phyloP scores from a whole-genome alignment of 1,140 invertebrate species.

The Scaptomyza montana region DNA sequence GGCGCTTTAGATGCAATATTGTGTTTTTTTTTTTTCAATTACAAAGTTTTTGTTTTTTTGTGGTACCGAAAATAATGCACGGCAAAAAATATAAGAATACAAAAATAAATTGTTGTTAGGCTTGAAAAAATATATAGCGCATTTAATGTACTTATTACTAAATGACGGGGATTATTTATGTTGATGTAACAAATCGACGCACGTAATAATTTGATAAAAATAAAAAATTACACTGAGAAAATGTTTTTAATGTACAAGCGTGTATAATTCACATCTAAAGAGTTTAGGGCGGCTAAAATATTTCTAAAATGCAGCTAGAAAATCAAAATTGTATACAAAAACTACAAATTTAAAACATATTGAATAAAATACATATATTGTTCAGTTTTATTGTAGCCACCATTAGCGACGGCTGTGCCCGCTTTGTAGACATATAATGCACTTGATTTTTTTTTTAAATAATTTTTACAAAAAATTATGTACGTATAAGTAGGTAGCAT shows the following conservation, averaged over 20 bases:
- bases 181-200: neutral
- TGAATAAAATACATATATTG: conserved; percentile 37
- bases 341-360: conserved; percentile 34
- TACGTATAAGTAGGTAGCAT: conserved; percentile 13
- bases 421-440: conserved; percentile 42
- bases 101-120: conserved; percentile 56
- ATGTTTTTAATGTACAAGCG: conserved; percentile 27
- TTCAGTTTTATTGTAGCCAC: conserved; percentile 59
- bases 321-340: conserved; percentile 12
- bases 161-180: conserved; percentile 12
- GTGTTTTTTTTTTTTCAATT: conserved; percentile 33
- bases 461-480: conserved; percentile 30
- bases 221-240: conserved; percentile 67
- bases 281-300: conserved; percentile 5
- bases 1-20: conserved; percentile 58
- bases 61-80: conserved; percentile 19
- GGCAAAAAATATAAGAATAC: conserved; percentile 49
- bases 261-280: conserved; percentile 15
- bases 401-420: conserved; percentile 32
- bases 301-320: conserved; percentile 12
- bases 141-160: conserved; percentile 46
- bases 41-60: conserved; percentile 17
- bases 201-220: neutral
- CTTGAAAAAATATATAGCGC: conserved; percentile 45
- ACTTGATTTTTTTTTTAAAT: conserved; percentile 34